Conservation (phyloP, 2,797 vertebrate genomes). For the Rhabdomys pumilio region DNA sequence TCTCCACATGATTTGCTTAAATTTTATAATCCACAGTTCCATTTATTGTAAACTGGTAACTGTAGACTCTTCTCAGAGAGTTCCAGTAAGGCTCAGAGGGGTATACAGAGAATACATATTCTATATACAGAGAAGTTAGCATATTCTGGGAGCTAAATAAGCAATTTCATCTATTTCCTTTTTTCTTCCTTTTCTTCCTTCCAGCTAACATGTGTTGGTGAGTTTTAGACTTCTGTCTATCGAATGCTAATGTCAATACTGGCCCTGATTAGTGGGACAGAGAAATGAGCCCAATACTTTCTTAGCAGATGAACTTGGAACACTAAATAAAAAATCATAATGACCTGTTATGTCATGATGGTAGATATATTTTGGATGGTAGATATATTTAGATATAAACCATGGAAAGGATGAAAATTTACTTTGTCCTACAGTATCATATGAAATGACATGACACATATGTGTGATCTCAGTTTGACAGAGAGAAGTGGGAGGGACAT, state of each 20-base stretch:
- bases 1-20: background rate
- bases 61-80: background rate
- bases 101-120: background rate
- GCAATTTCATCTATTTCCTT: background rate
- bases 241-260: background rate
- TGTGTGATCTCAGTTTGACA: background rate
- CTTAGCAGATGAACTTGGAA: background rate
- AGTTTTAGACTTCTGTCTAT: conserved; percentile 7
- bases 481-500: background rate
- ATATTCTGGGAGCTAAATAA: conserved; percentile 6
- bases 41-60: background rate
- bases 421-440: background rate
- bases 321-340: background rate
- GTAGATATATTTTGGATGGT: background rate
- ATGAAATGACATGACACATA: background rate
- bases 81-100: background rate
- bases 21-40: background rate
- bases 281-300: background rate
- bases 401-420: background rate
- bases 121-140: background rate
- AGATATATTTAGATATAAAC: too few relatives aligned
- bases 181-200: background rate
- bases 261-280: background rate
- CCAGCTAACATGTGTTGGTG: background rate
- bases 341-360: background rate